phyloP scores from a whole-genome alignment of 2,797 vertebrate genomes.

The Carapus acus region DNA sequence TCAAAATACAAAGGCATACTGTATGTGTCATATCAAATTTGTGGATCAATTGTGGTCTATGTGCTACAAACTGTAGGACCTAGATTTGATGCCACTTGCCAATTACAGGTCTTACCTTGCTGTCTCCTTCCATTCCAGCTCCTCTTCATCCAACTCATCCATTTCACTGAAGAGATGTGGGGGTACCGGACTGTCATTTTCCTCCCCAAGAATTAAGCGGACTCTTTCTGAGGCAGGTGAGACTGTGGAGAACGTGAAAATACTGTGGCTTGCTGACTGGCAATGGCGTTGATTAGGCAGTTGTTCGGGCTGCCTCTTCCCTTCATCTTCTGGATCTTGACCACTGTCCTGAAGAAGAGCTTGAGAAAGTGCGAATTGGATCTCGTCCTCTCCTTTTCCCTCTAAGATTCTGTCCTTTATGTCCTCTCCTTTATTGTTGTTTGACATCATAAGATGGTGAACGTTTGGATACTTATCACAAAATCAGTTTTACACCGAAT shows the following conservation, averaged over 20 bases:
- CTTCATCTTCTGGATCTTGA: slow-evolving; percentile 68
- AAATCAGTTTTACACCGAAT: slow-evolving; percentile 37
- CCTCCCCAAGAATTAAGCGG: slow-evolving; percentile 95
- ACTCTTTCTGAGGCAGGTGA: slow-evolving; percentile 93
- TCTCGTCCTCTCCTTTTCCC: slow-evolving; percentile 52
- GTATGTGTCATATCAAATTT: too few species aligned
- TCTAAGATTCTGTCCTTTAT: slow-evolving; percentile 37
- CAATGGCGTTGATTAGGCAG: slow-evolving; percentile 58
- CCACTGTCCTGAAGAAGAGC: slow-evolving; percentile 54
- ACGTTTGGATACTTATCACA: slow-evolving; percentile 27
- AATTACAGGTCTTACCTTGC: slow-evolving; percentile 83
- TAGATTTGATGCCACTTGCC: neutral
- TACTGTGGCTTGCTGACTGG: slow-evolving; percentile 81
- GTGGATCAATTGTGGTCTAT: too few species aligned
- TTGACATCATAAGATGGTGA: slow-evolving; percentile 57
- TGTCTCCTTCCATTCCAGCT: slow-evolving; percentile 99
- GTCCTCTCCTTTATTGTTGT: slow-evolving; percentile 67
- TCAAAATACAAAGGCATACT: too few species aligned
- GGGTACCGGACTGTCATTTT: slow-evolving; percentile 88
- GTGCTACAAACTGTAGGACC: too few species aligned
- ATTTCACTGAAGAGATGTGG: slow-evolving; percentile 98
- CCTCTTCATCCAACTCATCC: slow-evolving; percentile 95
- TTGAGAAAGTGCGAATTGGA: slow-evolving; percentile 62
- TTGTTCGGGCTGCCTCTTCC: slow-evolving; percentile 42
- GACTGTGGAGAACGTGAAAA: slow-evolving; percentile 89